Conservation (phyloP, 2,113 vertebrate species). For the Abramis brama region DNA sequence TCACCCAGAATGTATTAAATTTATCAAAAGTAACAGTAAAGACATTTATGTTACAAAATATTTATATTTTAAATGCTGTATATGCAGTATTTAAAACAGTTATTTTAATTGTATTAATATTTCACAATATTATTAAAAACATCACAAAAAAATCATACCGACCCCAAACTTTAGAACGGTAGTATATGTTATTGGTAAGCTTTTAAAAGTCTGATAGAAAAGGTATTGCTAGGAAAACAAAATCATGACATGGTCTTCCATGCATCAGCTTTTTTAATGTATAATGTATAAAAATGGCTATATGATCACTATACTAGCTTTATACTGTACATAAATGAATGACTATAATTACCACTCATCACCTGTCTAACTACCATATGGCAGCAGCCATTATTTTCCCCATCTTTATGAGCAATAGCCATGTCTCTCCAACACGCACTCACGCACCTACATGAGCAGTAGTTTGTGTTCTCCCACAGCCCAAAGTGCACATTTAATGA, state of each 20-base stretch:
- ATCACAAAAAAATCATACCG: background rate
- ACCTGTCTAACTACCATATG: slow-evolving; percentile 74
- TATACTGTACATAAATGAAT: slow-evolving; percentile 62
- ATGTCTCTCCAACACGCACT: slow-evolving; percentile 31
- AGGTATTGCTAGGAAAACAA: background rate
- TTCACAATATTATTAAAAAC: background rate
- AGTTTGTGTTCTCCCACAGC: background rate
- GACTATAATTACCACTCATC: slow-evolving; percentile 84
- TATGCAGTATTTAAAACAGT: background rate
- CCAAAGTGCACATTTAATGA: slow-evolving; percentile 28
- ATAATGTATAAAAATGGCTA: background rate
- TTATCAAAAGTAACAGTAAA: background rate
- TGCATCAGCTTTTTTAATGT: background rate
- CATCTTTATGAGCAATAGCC: slow-evolving; percentile 19
- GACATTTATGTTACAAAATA: background rate
- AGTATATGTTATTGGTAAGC: background rate
- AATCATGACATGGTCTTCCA: background rate
- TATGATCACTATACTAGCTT: background rate
- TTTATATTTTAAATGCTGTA: too few species aligned
- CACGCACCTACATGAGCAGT: background rate
- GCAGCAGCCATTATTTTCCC: background rate
- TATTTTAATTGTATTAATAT: background rate
- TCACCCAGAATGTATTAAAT: background rate
- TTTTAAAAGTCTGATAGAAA: background rate
- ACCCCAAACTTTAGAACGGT: background rate